Evolutionary conservation across 2,113 vertebrate genomes (phyloP).

Genomic region (Trichechus manatus): DNA sequence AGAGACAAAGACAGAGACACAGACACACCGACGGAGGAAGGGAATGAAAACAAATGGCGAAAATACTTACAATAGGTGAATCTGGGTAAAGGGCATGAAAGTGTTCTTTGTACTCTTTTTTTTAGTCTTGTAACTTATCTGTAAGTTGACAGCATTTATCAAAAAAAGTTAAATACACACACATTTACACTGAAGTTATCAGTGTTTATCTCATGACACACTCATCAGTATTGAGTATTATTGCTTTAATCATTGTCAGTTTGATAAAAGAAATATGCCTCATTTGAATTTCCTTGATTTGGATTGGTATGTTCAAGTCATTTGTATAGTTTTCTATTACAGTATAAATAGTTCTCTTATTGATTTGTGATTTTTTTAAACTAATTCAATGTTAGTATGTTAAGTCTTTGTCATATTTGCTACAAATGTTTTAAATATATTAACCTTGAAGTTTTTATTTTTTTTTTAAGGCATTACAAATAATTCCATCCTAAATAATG

Average conservation of each 20-base stretch:
- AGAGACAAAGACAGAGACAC: not conserved
- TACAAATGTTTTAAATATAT: slow-evolving; percentile 23
- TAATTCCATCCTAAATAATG: slow-evolving; percentile 37
- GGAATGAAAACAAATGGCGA: not conserved
- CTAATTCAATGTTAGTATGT: not conserved
- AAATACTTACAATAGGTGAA: not conserved
- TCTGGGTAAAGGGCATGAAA: not conserved
- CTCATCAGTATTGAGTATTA: not conserved
- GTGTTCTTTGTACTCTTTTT: not conserved
- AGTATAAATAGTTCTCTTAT: slow-evolving; percentile 53
- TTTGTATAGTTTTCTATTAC: slow-evolving; percentile 21
- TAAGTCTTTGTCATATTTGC: not conserved
- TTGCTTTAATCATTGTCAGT: slow-evolving; percentile 42
- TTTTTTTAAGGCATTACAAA: slow-evolving; percentile 11
- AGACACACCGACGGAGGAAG: not conserved
- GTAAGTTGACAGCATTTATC: slow-evolving; percentile 46
- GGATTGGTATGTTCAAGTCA: slow-evolving; percentile 50
- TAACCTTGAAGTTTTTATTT: not conserved
- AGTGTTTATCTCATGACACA: not conserved
- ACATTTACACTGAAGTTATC: not conserved
- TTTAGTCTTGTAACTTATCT: not conserved
- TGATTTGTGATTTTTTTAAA: slow-evolving; percentile 53
- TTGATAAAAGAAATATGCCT: slow-evolving; percentile 36
- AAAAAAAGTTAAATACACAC: not conserved
- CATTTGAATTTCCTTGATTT: slow-evolving; percentile 67